phyloP scores from a whole-genome alignment of 1,140 invertebrate genomes.

The Muscidifurax raptorellus region DNA sequence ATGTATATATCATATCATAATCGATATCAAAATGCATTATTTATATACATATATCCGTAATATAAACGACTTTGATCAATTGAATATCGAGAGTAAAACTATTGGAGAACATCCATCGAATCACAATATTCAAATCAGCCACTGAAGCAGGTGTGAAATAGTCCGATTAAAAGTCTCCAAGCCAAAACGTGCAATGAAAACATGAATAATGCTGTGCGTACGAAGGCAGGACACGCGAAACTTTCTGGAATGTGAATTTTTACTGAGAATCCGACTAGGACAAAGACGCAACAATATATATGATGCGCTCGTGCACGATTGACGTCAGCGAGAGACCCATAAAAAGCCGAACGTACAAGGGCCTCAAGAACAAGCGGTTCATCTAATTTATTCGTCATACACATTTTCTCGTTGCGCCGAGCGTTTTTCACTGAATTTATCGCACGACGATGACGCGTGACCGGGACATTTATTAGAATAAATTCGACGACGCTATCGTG shows the following conservation, averaged over 20 bases:
- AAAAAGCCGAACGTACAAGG: slow-evolving; percentile 7
- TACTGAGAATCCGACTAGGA: background rate
- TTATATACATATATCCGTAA: too few relatives aligned
- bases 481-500: too few relatives aligned
- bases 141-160: too few relatives aligned
- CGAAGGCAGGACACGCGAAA: background rate
- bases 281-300: background rate
- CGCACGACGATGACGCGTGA: background rate
- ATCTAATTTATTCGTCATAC: background rate
- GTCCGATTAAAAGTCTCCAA: too few relatives aligned
- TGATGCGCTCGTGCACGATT: too few relatives aligned
- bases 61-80: too few relatives aligned
- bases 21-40: too few relatives aligned
- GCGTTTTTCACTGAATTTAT: background rate
- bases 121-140: too few relatives aligned
- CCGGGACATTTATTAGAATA: too few relatives aligned
- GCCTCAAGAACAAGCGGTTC: background rate
- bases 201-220: background rate
- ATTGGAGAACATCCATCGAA: too few relatives aligned
- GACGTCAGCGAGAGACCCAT: background rate
- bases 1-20: too few relatives aligned
- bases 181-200: background rate
- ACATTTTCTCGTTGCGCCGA: background rate
- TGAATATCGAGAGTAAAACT: too few relatives aligned
- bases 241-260: background rate